Base-by-base conservation (phyloP, 2,113 vertebrate species). In the Pterocles gutturalis region DNA sequence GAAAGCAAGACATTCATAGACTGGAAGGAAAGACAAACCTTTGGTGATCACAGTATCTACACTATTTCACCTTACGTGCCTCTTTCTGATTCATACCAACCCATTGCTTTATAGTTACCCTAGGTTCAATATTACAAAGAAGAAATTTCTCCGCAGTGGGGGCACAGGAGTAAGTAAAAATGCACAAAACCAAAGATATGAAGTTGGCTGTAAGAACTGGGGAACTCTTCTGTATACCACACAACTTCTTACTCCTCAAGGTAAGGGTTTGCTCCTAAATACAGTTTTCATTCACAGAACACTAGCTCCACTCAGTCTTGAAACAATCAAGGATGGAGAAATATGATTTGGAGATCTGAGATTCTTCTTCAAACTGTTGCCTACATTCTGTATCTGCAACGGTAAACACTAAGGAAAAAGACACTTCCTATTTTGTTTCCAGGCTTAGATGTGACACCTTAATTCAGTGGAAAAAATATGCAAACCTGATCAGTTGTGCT, bases 1-100 rank as follows among this genome's bases (percentile, higher is more conserved):
- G 26, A 80, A 72, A 53, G 19, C 19, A 62, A 48, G 62, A 43
- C 18, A 38, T 34, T 84, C 53, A n/a, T 1, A 45, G 20, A 17
- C 7, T 36, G 48, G 28, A 36, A 67, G 5, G 60, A 69, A 89
- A 65, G 34, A 11, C 28, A 88, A 82, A 41, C 3, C 7, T 5
- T 38, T 57, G 17, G 17, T 31, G 34, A 55, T 48, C 17, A 33
- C 26, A 11, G 1, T 33, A 58, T 38, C 55, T 66, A 17, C 20
- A 34, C 11, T 33, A 55, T 41, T 4, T 20, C 16, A 60, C 25
- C 7, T 69, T 9, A 13, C 0, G 3, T 14, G 18, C 0, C 1
- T 45, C 14, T 9, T 45, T 91, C 54, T 60, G 58, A 84, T 73
- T 79, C 26, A 17, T 10, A 53, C 7, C 13, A 79, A 31, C 5